Percentiles rank a stretch among this genome's conserved stretches.
Conservation (phyloP, 2,113 vertebrate species). For the Charadrius vociferus region DNA sequence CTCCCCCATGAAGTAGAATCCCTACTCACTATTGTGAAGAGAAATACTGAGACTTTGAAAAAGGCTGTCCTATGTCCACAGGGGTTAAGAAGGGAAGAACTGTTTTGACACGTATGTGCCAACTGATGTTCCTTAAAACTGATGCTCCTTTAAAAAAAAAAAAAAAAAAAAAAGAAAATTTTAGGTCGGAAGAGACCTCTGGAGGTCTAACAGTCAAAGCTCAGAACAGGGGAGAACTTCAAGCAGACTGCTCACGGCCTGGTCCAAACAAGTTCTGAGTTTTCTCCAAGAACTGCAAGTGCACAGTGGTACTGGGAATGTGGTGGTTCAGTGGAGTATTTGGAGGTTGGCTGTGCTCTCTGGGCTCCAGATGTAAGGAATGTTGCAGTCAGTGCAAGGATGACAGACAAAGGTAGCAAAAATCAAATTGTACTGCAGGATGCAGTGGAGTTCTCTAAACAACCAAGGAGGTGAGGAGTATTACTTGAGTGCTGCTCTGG, state of each 20-base stretch:
- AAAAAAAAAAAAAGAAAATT: background rate
- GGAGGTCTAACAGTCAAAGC: background rate
- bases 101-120: background rate
- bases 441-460: background rate
- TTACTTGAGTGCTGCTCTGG: background rate
- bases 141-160: background rate
- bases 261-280: background rate
- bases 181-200: background rate
- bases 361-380: background rate
- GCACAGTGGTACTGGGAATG: background rate
- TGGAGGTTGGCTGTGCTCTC: background rate
- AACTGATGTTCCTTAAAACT: background rate
- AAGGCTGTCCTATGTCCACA: background rate
- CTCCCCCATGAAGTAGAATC: background rate
- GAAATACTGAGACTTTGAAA: background rate
- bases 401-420: background rate
- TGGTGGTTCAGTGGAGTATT: background rate
- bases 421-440: background rate
- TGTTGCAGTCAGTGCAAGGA: background rate
- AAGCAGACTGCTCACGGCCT: background rate
- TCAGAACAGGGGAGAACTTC: background rate
- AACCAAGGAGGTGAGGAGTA: background rate
- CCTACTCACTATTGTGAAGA: background rate
- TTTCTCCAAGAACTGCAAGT: background rate
- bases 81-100: background rate